Percentiles rank a stretch among this genome's conserved stretches.
phyloP scores from a whole-genome alignment of 1,140 invertebrate species.

The Lordiphosa stackelbergi region DNA sequence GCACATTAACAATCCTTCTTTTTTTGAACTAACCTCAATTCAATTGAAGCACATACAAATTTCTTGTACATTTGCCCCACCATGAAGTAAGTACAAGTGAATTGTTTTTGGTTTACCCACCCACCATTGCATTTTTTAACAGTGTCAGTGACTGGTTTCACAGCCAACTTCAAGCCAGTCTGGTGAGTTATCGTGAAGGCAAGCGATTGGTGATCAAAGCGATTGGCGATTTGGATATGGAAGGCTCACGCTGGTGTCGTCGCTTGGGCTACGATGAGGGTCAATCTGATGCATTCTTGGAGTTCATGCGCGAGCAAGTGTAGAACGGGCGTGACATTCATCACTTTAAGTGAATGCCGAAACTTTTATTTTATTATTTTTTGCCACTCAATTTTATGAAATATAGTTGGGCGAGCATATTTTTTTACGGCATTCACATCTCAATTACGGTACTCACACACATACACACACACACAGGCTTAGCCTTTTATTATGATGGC shows the following conservation, averaged over 20 bases:
- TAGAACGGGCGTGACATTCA: conserved; percentile 6
- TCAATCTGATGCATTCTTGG: conserved; percentile 11
- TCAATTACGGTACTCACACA: conserved; percentile 26
- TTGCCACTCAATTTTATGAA: conserved; percentile 2
- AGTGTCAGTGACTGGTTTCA: conserved; percentile 17
- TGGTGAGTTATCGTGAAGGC: conserved; percentile 12
- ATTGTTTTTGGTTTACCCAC: too few species aligned
- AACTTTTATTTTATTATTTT: too few species aligned
- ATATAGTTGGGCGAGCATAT: conserved; percentile 6
- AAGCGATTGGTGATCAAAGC: conserved; percentile 5
- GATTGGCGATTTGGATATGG: conserved; percentile 13
- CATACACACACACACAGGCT: conserved; percentile 8
- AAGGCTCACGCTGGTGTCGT: conserved; percentile 13
- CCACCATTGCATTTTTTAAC: too few species aligned
- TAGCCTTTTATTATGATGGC: conserved; percentile 31
- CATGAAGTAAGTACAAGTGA: too few species aligned
- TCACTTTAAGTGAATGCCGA: conserved; percentile 16
- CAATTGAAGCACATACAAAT: too few species aligned
- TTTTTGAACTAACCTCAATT: too few species aligned
- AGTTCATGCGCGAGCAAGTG: conserved; percentile 12
- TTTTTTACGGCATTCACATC: conserved; percentile 20
- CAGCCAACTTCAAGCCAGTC: neutral
- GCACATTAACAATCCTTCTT: too few species aligned
- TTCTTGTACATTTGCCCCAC: too few species aligned
- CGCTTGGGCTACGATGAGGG: conserved; percentile 20